A percentile compares a stretch with the other conserved stretches of the same genome.
These are phyloP conservation scores for Eilema caniola DNA, from an alignment of 2,888 invertebrate species.

Conservation along the genomic window DNA sequence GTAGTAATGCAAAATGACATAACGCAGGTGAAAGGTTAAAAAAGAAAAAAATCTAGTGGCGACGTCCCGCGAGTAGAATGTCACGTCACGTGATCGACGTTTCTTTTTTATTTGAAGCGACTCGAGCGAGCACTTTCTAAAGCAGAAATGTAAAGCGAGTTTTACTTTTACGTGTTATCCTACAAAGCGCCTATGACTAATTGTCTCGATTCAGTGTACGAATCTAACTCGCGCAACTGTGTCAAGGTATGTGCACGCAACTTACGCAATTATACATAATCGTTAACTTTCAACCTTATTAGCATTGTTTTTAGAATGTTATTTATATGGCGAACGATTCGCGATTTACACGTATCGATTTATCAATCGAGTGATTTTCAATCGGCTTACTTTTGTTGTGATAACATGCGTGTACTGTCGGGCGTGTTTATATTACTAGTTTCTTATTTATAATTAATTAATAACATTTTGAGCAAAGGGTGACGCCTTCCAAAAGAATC, in stretches of 20 bases:
- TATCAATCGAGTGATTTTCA: conserved; percentile 34
- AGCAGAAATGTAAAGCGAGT: neutral
- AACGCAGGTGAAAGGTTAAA: neutral
- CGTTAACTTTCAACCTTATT: conserved; percentile 51
- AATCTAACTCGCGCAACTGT: conserved; percentile 68
- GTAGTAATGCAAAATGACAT: neutral
- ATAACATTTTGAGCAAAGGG: neutral
- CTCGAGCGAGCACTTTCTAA: conserved; percentile 7
- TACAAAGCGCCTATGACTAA: conserved; percentile 59
- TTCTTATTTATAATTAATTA: neutral
- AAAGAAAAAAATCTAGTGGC: neutral
- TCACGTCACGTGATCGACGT: neutral
- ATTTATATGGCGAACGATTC: conserved; percentile 23
- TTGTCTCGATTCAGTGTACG: conserved; percentile 62
- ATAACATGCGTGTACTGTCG: neutral
- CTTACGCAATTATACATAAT: conserved; percentile 42
- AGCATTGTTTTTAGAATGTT: conserved; percentile 26
- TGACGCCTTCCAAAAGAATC: neutral
- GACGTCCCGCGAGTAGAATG: neutral
- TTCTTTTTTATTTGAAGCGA: neutral
- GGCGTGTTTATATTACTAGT: neutral
- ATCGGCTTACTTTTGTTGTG: conserved; percentile 12
- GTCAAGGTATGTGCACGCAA: conserved; percentile 73
- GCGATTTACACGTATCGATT: conserved; percentile 41
- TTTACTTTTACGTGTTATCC: conserved; percentile 5